Conservation (phyloP, 2,797 vertebrate genomes). For the Rhynchonycteris naso region DNA sequence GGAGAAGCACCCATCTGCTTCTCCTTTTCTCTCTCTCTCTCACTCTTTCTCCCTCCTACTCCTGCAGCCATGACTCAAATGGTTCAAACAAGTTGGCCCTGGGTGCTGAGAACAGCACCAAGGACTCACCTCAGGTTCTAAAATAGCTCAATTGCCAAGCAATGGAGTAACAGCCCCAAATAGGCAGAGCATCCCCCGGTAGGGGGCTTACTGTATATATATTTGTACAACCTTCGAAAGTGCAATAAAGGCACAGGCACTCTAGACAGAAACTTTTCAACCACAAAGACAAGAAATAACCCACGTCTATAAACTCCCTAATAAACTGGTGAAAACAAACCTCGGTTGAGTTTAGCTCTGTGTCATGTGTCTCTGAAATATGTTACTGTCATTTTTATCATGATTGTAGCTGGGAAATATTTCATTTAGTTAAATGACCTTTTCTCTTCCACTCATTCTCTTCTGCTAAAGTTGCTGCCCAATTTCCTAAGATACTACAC, state of each 20-base stretch:
- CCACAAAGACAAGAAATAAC: background rate
- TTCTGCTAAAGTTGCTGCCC: slow-evolving; percentile 1
- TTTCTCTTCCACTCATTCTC: background rate
- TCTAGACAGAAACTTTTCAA: background rate
- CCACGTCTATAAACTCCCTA: background rate
- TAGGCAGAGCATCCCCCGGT: too few species aligned
- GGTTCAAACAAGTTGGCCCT: too few species aligned
- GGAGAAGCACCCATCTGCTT: too few species aligned
- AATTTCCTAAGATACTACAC: background rate
- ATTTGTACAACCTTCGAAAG: background rate
- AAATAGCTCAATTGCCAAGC: too few species aligned
- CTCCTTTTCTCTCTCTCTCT: too few species aligned
- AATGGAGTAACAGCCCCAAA: too few species aligned
- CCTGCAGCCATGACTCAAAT: too few species aligned
- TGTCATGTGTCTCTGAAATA: slow-evolving; percentile 26
- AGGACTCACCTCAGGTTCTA: too few species aligned
- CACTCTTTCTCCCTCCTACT: too few species aligned
- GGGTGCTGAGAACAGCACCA: too few species aligned
- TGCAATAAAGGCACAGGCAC: background rate
- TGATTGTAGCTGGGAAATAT: background rate
- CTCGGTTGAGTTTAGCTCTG: background rate
- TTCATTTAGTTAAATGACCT: background rate
- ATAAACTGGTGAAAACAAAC: background rate
- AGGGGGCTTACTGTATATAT: too few species aligned
- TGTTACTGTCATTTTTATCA: background rate